A percentile compares a stretch with the other conserved stretches of the same genome.
Evolutionary conservation across 2,797 vertebrate species (phyloP).

Genomic region (Ptychadena robeensis): DNA sequence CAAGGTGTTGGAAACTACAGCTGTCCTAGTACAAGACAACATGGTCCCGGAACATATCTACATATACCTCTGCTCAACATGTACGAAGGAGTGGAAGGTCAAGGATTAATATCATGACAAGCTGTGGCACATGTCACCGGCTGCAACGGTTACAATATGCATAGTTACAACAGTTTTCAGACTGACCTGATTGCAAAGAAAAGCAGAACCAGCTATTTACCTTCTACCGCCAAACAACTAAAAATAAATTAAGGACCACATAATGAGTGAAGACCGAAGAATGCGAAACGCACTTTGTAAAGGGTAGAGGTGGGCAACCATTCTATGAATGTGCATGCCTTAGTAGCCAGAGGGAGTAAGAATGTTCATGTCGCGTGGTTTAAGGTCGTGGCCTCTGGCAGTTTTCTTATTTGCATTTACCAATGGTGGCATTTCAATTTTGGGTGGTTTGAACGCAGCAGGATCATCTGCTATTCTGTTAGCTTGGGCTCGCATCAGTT

Average conservation of each 20-base stretch:
- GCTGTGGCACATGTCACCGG: not conserved
- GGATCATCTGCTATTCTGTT: constrained; percentile 78
- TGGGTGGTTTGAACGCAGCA: constrained; percentile 79
- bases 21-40: not conserved
- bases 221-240: not conserved
- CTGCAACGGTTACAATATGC: not conserved
- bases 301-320: no score
- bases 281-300: not conserved
- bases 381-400: constrained; percentile 84
- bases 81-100: not conserved
- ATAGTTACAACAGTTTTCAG: not conserved
- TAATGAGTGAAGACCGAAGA: not conserved
- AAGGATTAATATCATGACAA: not conserved
- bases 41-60: not conserved
- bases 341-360: constrained; percentile 93
- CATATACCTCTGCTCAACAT: not conserved
- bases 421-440: constrained; percentile 83
- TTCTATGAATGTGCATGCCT: constrained; percentile 30
- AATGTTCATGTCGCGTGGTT: constrained; percentile 90
- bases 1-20: not conserved
- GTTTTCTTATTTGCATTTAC: constrained; percentile 74
- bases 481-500: constrained; percentile 88
- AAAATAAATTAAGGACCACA: not conserved
- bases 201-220: not conserved
- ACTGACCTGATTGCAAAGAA: not conserved